Conservation (phyloP, 1,140 invertebrate species). For the Forficula auricularia region DNA sequence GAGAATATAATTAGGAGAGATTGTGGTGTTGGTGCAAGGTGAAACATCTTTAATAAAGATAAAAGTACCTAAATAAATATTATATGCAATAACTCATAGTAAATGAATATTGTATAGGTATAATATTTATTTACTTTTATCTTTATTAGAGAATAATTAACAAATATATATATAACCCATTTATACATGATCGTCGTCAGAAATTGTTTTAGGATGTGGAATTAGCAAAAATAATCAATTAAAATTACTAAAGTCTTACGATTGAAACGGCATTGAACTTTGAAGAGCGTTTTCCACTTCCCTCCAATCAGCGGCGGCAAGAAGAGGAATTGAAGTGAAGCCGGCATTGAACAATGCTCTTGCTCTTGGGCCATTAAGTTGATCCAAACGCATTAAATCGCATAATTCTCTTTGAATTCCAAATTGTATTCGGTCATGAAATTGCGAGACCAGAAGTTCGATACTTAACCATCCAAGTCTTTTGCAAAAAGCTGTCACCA, state of each 20-base stretch:
- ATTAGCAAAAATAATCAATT: no score
- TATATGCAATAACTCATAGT: not conserved
- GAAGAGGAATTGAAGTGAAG: conserved; percentile 53
- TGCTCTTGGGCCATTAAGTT: conserved; percentile 69
- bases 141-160: no score
- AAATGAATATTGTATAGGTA: not conserved
- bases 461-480: conserved; percentile 85
- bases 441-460: conserved; percentile 75
- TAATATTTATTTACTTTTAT: no score
- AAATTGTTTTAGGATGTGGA: no score
- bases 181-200: no score
- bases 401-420: conserved; percentile 83
- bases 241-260: no score
- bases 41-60: not conserved
- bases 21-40: not conserved
- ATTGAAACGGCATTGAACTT: conserved; percentile 67
- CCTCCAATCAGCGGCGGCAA: conserved; percentile 52
- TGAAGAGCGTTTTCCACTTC: conserved; percentile 59
- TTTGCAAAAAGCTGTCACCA: conserved; percentile 82
- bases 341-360: conserved; percentile 69
- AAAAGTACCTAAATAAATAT: not conserved
- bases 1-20: conserved; percentile 5
- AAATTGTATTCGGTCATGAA: conserved; percentile 85
- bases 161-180: no score
- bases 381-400: conserved; percentile 71